Evolutionary conservation across 2,888 invertebrate species (phyloP), one percentile per base, ranked within the genome.

Genomic region (Eristalis intricaria): DNA sequence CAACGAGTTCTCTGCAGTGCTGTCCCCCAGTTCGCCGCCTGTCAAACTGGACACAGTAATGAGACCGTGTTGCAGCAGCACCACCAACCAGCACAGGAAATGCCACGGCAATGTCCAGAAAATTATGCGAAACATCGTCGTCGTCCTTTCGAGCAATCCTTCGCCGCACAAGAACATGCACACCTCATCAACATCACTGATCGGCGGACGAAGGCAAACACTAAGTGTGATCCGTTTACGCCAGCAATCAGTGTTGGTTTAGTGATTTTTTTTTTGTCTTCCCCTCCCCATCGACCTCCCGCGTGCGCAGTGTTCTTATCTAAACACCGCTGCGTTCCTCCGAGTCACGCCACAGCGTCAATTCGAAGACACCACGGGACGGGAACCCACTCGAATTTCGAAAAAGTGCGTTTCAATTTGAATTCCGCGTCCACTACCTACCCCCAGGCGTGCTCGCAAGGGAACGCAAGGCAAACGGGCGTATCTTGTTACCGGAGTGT

Each of bases 401-500:
- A 50, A 64, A 71, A 73, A 73, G 65, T 79, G 79, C 79, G 60
- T 70, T 23, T 63, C 35, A 38, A 15, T 19, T 29, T 19, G 50
- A 7, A 50, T 50, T 19, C 50, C 50, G 23, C 61, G 23, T 10
- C 38, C 32, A n/a, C 50, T 71, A 73, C 61, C 76, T 77, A 78
- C 83, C 83, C 78, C 64, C 83, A 74, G 82, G 38, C 35, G 38
- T 19, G 23, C 61, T 61, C 73, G 63, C 56, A 43, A 70, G 60
- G 64, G 74, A 74, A 74, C 26, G 26, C 82, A 32, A 32, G 32
- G 19, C 26, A 26, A 74, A 70, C 86, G 70, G 69, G 82, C 86
- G 66, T 86, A 86, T 86, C 86, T 86, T 82, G 86, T 86, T 86
- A 83, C 86, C 78, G 75, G 78, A 82, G 86, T 86, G 86, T 86